Conservation (phyloP, 1,140 invertebrate species). For the Diuraphis noxia region DNA sequence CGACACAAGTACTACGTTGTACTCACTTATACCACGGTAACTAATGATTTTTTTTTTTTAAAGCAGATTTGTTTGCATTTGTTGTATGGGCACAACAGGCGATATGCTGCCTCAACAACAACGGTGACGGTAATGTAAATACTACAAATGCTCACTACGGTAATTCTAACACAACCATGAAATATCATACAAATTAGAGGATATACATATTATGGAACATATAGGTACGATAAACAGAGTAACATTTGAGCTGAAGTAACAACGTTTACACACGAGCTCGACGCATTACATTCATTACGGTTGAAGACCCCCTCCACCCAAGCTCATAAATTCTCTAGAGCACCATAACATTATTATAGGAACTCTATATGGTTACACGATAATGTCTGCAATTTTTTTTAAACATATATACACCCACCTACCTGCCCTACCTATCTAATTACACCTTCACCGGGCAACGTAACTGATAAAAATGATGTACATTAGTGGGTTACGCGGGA, state of each 20-base stretch:
- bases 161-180: not conserved
- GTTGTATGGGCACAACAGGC: not conserved
- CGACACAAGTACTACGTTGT: not conserved
- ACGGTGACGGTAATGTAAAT: not conserved
- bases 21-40: not conserved
- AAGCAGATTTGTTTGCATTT: not conserved
- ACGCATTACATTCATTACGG: slow-evolving; percentile 5
- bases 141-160: not conserved
- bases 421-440: not conserved
- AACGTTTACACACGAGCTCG: not conserved
- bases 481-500: not conserved
- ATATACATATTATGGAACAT: not conserved
- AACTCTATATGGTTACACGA: not conserved
- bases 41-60: not conserved
- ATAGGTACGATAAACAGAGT: not conserved
- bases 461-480: slow-evolving; percentile 37
- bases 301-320: not conserved
- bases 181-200: slow-evolving; percentile 3
- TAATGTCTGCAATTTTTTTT: slow-evolving; percentile 3
- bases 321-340: not conserved
- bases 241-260: not conserved
- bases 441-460: not conserved
- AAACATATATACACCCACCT: not conserved
- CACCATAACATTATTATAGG: not conserved
- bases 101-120: not conserved